Evolutionary conservation across 2,888 invertebrate species (phyloP).

Genomic region (Rhynchonema sp.): DNA sequence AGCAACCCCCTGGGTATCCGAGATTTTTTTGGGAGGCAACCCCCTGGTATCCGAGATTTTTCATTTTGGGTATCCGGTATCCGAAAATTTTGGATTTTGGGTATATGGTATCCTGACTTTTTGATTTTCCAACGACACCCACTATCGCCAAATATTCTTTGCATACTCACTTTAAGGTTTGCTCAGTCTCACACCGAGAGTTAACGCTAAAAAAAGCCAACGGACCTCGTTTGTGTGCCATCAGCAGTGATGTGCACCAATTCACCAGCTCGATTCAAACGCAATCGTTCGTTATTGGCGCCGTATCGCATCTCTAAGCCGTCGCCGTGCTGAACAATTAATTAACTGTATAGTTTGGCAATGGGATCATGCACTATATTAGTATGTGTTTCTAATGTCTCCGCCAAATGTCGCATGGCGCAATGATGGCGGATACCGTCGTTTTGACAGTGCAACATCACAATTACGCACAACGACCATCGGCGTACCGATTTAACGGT

Average conservation of each 20-base stretch:
- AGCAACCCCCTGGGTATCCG: too few species aligned
- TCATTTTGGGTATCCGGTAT: too few species aligned
- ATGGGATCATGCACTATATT: too few species aligned
- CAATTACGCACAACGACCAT: not conserved
- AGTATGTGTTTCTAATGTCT: too few species aligned
- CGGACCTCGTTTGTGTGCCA: not conserved
- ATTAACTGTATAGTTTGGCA: not conserved
- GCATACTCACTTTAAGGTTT: too few species aligned
- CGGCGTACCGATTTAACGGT: not conserved
- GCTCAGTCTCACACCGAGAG: too few species aligned
- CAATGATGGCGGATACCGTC: not conserved
- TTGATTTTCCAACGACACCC: too few species aligned
- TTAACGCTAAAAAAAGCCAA: not conserved
- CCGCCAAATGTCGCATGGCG: not conserved
- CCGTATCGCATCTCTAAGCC: not conserved
- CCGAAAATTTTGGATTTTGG: too few species aligned
- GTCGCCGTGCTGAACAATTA: not conserved
- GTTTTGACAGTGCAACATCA: not conserved
- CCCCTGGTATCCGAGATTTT: too few species aligned
- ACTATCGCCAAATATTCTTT: too few species aligned
- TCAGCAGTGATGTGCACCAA: not conserved
- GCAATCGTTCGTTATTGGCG: not conserved
- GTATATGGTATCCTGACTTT: too few species aligned
- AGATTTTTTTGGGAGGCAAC: too few species aligned
- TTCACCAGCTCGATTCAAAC: not conserved